Percentiles rank a stretch among this genome's conserved stretches.
These are phyloP conservation scores for Stegophylla sp. DNA, from an alignment of 2,888 invertebrate genomes.

Conservation along the genomic window DNA sequence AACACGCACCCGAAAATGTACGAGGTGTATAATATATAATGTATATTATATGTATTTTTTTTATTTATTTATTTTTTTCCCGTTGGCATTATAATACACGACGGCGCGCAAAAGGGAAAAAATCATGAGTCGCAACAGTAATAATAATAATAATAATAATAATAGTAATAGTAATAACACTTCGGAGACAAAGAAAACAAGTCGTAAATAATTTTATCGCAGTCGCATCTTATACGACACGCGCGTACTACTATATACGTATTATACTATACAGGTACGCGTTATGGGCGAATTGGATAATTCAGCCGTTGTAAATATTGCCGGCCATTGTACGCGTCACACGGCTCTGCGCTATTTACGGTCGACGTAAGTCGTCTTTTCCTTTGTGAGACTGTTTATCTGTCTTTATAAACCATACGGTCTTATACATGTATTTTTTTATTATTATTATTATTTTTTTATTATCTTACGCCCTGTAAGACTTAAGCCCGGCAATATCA, in stretches of 20 bases:
- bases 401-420: no score
- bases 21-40: neutral
- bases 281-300: conserved; percentile 10
- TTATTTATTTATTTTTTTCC: neutral
- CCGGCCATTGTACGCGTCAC: neutral
- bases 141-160: conserved; percentile 8
- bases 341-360: neutral
- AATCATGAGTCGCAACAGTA: neutral
- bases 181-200: neutral
- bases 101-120: neutral
- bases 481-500: no score
- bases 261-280: neutral
- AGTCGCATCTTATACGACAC: neutral
- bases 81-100: neutral
- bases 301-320: neutral
- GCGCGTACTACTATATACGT: no score
- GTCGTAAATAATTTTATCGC: conserved; percentile 18
- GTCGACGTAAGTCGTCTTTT: no score
- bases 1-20: conserved; percentile 15
- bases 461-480: no score
- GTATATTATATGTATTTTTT: no score
- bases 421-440: no score
- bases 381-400: no score
- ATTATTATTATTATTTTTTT: no score
- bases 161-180: neutral